Evolutionary conservation across 1,140 invertebrate genomes (phyloP).

Genomic region (Cryptotermes secundus): DNA sequence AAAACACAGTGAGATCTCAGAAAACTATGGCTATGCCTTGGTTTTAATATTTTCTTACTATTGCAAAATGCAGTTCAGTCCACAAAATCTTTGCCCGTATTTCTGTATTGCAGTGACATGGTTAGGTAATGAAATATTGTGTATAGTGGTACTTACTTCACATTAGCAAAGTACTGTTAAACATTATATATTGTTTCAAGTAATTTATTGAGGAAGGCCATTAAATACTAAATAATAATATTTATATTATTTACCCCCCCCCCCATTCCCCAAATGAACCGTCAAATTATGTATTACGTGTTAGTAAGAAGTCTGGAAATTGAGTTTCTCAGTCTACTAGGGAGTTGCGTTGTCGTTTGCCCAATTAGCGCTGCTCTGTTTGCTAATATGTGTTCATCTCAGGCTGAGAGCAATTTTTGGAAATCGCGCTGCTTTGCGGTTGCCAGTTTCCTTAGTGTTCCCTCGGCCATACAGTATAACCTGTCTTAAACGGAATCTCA

Average conservation of each 20-base stretch:
- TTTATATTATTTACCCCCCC: not conserved
- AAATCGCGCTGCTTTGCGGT: no score
- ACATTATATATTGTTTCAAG: not conserved
- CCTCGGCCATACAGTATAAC: no score
- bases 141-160: not conserved
- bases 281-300: not conserved
- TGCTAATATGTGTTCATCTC: no score
- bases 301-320: no score
- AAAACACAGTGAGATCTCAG: not conserved
- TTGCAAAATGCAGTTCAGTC: not conserved
- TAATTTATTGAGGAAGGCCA: not conserved
- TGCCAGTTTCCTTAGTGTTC: no score
- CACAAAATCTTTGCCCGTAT: not conserved
- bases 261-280: no score
- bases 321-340: no score
- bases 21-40: not conserved
- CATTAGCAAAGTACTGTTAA: conserved; percentile 4
- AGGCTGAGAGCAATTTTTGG: no score
- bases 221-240: not conserved
- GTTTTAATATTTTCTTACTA: conserved; percentile 1
- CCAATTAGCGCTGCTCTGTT: no score
- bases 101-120: not conserved
- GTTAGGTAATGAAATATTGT: conserved; percentile 1
- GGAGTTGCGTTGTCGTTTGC: no score
- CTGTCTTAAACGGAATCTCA: no score